Evolutionary conservation across 2,797 vertebrate genomes (phyloP), one percentile per base, ranked within the genome.

Genomic region (Brotula barbata): DNA sequence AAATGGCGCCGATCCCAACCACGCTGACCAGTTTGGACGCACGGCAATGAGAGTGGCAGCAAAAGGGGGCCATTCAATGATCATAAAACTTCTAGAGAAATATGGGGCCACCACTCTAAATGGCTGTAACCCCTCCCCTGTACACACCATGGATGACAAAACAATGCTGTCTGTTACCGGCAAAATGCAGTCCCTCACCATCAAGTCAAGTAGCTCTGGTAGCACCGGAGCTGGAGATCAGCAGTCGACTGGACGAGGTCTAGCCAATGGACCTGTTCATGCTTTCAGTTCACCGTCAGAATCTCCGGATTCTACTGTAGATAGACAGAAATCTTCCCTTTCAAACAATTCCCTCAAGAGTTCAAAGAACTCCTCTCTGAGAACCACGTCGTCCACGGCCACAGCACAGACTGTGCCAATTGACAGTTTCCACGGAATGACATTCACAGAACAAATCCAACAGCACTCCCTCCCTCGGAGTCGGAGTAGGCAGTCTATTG

Each of bases 341-440:
- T 99, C 97, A 11, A 98, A 98, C 73, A 97, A 97, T 65, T 99
- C 97, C 22, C 90, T 98, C n/a, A 98, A 98, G 81, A 99, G 96
- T 78, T 99, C 97, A 11, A 96, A 99, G 78, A 98, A 98, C 60
- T 98, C 97, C 10, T 99, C 97, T 2, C 77, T 99, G 81, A 93
- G 95, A 64, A 99, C 97, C 54, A 98, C 97, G 0, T 98, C 97
- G 0, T 99, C 97, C 0, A 98, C 97, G 0, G 95, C 96, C 1
- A 99, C 97, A 0, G 97, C 97, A 3, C 97, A 98, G 68, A 99
- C 97, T 0, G 96, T 98, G 77, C 97, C 97, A 0, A 98, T 99
- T 0, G 97, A 99, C 61, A 98, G 95, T 59, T 95, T 99, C 66
- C 97, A 97, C 20, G 94, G 88, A 64, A 88, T 99, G 80, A 95